phyloP scores from a whole-genome alignment of 1,140 invertebrate genomes.

The Papilio polytes region DNA sequence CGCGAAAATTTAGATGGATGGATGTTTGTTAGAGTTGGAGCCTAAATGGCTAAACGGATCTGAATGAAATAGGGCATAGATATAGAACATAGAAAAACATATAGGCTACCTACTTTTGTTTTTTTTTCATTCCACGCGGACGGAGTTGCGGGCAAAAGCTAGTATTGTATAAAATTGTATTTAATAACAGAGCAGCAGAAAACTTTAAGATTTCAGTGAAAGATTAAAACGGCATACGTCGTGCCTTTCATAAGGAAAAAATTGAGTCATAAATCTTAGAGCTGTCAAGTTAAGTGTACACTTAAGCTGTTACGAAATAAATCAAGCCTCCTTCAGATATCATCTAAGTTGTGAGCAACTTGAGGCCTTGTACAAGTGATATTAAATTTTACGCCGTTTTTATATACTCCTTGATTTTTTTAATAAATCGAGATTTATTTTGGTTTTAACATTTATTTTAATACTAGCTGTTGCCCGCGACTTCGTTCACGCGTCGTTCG shows the following conservation, averaged over 20 bases:
- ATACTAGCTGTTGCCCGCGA: too few relatives aligned
- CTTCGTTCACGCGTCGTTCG: too few relatives aligned
- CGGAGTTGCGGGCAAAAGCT: too few relatives aligned
- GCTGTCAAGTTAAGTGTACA: slow-evolving; percentile 36
- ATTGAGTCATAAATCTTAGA: slow-evolving; percentile 60
- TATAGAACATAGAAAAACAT: too few relatives aligned
- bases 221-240: slow-evolving; percentile 42
- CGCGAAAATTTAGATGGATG: too few relatives aligned
- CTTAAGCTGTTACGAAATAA: slow-evolving; percentile 51
- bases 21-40: too few relatives aligned
- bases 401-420: neutral
- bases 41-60: too few relatives aligned
- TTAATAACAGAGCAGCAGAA: neutral
- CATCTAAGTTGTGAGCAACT: slow-evolving; percentile 8
- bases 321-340: slow-evolving; percentile 45
- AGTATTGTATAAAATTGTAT: neutral
- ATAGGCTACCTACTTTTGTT: too few relatives aligned
- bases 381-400: slow-evolving; percentile 16
- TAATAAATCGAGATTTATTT: neutral
- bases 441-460: neutral
- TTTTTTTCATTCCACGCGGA: too few relatives aligned
- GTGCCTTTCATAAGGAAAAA: slow-evolving; percentile 55
- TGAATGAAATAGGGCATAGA: too few relatives aligned
- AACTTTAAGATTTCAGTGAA: slow-evolving; percentile 7
- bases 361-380: slow-evolving; percentile 1